Evolutionary conservation across 2,113 vertebrate genomes (phyloP).

Genomic region (Hystrix brachyura): DNA sequence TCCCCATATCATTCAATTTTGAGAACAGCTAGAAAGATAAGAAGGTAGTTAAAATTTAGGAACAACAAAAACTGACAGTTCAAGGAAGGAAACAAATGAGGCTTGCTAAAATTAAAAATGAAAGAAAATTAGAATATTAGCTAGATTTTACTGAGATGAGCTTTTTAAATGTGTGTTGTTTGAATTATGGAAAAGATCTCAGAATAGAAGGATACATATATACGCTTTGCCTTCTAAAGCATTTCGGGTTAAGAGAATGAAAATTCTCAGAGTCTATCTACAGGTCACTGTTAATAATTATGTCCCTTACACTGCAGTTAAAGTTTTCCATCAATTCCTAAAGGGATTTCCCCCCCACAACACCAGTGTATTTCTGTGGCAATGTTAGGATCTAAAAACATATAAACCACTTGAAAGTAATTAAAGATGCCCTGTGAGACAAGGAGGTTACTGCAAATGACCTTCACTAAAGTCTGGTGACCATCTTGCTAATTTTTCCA

Average conservation of each 20-base stretch:
- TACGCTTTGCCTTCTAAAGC: background rate
- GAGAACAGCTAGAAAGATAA: background rate
- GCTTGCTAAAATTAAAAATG: background rate
- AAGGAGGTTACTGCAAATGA: background rate
- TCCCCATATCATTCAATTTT: background rate
- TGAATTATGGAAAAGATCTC: background rate
- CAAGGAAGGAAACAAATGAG: background rate
- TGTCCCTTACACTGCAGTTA: background rate
- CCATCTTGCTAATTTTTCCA: background rate
- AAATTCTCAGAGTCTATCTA: background rate
- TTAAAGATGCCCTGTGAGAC: background rate
- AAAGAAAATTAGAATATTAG: background rate
- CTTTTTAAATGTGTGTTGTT: background rate
- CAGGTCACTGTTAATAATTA: background rate
- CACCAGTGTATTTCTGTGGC: background rate
- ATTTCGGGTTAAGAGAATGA: background rate
- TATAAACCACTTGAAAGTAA: background rate
- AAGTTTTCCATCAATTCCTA: conserved; percentile 8
- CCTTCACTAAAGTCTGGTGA: background rate
- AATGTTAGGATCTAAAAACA: background rate
- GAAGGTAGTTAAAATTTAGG: background rate
- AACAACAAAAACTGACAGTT: background rate
- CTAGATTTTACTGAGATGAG: background rate
- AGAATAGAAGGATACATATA: conserved; percentile 2
- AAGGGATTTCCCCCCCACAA: background rate